phyloP scores from a whole-genome alignment of 2,888 invertebrate species.

The Netelia virgata region DNA sequence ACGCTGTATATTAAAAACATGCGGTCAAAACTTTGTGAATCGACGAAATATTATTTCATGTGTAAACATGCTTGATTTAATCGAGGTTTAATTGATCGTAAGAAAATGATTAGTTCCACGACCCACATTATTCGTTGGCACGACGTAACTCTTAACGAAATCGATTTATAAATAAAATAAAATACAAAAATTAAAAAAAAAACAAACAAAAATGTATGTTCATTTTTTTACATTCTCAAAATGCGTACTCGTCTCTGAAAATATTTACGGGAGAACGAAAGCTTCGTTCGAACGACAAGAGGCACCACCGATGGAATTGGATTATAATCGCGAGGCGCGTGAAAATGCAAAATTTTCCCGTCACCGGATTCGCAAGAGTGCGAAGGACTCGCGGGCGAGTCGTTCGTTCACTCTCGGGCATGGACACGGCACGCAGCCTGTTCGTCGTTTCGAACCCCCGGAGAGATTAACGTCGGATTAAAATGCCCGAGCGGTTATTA shows the following conservation, averaged over 20 bases:
- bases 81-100: not conserved
- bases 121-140: no score
- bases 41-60: not conserved
- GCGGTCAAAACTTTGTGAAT: conserved; percentile 8
- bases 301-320: conserved; percentile 57
- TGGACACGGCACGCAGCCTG: conserved; percentile 36
- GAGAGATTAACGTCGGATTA: conserved; percentile 83
- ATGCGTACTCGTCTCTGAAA: conserved; percentile 26
- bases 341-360: conserved; percentile 64
- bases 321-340: conserved; percentile 57
- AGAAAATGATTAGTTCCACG: no score
- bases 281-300: conserved; percentile 47
- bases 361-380: conserved; percentile 54
- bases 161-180: not conserved
- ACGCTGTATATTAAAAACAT: not conserved
- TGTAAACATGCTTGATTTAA: conserved; percentile 14
- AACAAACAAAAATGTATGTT: not conserved
- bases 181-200: not conserved
- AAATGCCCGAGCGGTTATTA: conserved; percentile 80
- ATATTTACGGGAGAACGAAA: conserved; percentile 54
- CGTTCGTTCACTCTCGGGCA: conserved; percentile 19
- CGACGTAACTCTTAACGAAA: not conserved
- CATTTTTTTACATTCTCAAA: no score
- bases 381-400: conserved; percentile 39
- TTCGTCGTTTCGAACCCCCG: conserved; percentile 68